phyloP scores from a whole-genome alignment of 1,140 invertebrate genomes.

The Anoplophora glabripennis region DNA sequence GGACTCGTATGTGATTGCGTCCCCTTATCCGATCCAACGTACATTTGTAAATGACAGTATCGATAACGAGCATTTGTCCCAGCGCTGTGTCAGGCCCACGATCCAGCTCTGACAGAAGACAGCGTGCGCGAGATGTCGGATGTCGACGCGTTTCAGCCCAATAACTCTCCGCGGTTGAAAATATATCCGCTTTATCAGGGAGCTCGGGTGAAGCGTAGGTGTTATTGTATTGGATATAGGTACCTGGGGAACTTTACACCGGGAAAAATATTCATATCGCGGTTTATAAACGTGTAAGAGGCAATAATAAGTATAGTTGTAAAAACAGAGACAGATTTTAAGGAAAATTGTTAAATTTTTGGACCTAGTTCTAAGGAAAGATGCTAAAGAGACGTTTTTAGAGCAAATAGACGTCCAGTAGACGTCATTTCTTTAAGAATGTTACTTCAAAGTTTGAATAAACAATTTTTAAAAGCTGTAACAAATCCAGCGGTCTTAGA shows the following conservation, averaged over 20 bases:
- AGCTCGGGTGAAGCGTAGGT: not conserved
- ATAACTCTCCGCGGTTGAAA: not conserved
- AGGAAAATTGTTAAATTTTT: too few relatives aligned
- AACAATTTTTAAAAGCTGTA: too few relatives aligned
- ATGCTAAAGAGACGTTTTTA: too few relatives aligned
- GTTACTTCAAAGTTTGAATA: too few relatives aligned
- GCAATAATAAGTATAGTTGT: too few relatives aligned
- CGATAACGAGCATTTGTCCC: constrained; percentile 41
- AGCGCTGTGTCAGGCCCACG: constrained; percentile 22
- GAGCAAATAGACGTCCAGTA: too few relatives aligned
- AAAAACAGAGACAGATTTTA: too few relatives aligned
- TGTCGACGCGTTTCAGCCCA: constrained; percentile 1
- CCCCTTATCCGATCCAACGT: constrained; percentile 31
- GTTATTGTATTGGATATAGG: not conserved
- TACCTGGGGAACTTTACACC: not conserved
- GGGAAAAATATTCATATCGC: too few relatives aligned
- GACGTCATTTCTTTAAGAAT: too few relatives aligned
- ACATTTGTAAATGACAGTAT: constrained; percentile 44
- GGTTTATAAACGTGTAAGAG: too few relatives aligned
- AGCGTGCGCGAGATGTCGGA: constrained; percentile 19
- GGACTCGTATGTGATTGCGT: constrained; percentile 27
- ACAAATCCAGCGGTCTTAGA: too few relatives aligned
- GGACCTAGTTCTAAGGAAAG: too few relatives aligned
- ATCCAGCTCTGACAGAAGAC: constrained; percentile 11
- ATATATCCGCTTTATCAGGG: not conserved